phyloP scores from a whole-genome alignment of 2,888 invertebrate genomes.

The Drosophila hamatofila region DNA sequence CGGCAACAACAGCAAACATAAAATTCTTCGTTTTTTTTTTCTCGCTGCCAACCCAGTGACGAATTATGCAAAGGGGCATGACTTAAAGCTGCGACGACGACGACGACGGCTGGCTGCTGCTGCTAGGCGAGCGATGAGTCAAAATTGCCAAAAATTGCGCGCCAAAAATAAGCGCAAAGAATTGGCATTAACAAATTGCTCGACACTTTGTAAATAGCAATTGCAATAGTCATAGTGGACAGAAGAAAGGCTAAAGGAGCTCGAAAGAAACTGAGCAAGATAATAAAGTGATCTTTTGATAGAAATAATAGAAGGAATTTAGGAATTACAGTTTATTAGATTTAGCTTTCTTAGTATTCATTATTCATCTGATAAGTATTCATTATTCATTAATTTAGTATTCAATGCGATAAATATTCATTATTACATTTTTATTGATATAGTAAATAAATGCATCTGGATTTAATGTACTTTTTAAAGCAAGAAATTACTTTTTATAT shows the following conservation, averaged over 20 bases:
- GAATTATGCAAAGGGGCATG: slow-evolving; percentile 64
- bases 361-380: too few species aligned
- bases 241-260: slow-evolving; percentile 1
- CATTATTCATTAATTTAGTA: too few species aligned
- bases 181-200: slow-evolving; percentile 55
- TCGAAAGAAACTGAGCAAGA: neutral
- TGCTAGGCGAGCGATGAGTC: slow-evolving; percentile 49
- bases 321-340: too few species aligned
- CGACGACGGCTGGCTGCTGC: neutral
- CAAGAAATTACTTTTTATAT: too few species aligned
- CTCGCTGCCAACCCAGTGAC: slow-evolving; percentile 42
- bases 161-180: slow-evolving; percentile 57
- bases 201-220: slow-evolving; percentile 54
- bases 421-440: too few species aligned
- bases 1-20: slow-evolving; percentile 4
- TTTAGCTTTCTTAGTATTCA: too few species aligned
- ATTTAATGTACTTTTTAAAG: too few species aligned
- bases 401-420: too few species aligned
- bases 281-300: neutral
- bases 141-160: slow-evolving; percentile 59
- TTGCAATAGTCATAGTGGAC: slow-evolving; percentile 42
- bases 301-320: neutral
- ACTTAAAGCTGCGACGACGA: slow-evolving; percentile 36
- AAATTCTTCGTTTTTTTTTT: slow-evolving; percentile 23
- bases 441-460: too few species aligned